A percentile compares a stretch with the other conserved stretches of the same genome.
phyloP scores from a whole-genome alignment of 64 coral and sea anemone species.

The Actinia equina region DNA sequence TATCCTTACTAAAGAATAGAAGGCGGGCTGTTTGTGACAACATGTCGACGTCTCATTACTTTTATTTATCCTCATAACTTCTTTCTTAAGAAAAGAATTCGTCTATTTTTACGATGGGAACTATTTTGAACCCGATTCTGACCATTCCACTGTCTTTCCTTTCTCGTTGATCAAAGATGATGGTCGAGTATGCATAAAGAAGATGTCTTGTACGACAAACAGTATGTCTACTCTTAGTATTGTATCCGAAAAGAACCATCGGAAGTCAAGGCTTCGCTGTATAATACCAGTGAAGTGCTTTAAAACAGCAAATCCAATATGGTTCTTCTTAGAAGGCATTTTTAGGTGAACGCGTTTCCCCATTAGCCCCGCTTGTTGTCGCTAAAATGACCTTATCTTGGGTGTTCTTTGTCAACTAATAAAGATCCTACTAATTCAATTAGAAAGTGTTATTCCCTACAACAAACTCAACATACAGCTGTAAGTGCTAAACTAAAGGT shows the following conservation, averaged over 20 bases:
- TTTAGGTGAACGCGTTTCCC: background rate
- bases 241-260: constrained; percentile 15
- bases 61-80: constrained; percentile 18
- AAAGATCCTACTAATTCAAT: background rate
- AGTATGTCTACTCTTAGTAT: background rate
- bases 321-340: constrained; percentile 7
- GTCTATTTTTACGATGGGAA: background rate
- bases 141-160: background rate
- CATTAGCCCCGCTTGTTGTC: background rate
- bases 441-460: background rate
- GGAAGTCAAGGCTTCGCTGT: constrained; percentile 11
- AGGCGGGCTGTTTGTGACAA: constrained; percentile 14
- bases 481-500: background rate
- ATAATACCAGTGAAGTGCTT: constrained; percentile 34
- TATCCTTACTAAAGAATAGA: constrained; percentile 17
- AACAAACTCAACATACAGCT: background rate
- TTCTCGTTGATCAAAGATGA: background rate
- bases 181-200: constrained; percentile 2
- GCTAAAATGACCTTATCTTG: constrained; percentile 7
- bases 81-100: background rate
- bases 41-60: constrained; percentile 10
- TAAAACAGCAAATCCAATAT: constrained; percentile 24
- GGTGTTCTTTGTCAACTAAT: constrained; percentile 14
- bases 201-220: background rate
- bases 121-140: background rate